Conservation (phyloP, 2,113 vertebrate species). For the Macroglossus sobrinus region DNA sequence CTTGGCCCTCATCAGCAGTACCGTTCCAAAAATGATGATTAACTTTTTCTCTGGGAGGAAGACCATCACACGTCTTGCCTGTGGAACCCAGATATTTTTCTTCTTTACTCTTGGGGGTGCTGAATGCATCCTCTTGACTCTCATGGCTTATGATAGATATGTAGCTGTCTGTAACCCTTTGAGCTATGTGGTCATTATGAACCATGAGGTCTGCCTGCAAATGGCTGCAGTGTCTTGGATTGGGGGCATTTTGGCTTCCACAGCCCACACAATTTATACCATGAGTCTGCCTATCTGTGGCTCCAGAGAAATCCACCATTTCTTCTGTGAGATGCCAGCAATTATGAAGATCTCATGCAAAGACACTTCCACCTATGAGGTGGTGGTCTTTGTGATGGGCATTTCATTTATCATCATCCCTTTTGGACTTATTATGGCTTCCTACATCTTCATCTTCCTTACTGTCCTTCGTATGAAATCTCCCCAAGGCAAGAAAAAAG, state of each 20-base stretch:
- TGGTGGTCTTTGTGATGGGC: neutral
- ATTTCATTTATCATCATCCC: neutral
- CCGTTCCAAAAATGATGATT: conserved; percentile 42
- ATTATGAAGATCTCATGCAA: conserved; percentile 36
- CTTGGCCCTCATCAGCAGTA: conserved; percentile 13
- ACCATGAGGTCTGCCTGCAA: neutral
- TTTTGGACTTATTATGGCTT: conserved; percentile 20
- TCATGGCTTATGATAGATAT: conserved; percentile 47
- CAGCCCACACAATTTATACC: neutral
- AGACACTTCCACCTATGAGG: conserved; percentile 14
- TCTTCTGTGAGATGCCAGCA: conserved; percentile 36
- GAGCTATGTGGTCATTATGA: conserved; percentile 19
- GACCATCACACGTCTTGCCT: neutral
- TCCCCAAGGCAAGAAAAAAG: neutral
- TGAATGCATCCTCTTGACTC: conserved; percentile 45
- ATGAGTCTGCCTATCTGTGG: conserved; percentile 17
- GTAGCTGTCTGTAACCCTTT: conserved; percentile 50
- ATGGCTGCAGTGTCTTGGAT: neutral
- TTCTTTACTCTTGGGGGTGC: conserved; percentile 26
- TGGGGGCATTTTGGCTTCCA: neutral
- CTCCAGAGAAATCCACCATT: conserved; percentile 34
- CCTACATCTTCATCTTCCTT: conserved; percentile 28
- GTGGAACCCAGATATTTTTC: conserved; percentile 52
- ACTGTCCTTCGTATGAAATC: conserved; percentile 43
- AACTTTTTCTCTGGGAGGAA: conserved; percentile 10